Conservation (phyloP, 2,888 invertebrate species). For the Meghimatium bilineatum region DNA sequence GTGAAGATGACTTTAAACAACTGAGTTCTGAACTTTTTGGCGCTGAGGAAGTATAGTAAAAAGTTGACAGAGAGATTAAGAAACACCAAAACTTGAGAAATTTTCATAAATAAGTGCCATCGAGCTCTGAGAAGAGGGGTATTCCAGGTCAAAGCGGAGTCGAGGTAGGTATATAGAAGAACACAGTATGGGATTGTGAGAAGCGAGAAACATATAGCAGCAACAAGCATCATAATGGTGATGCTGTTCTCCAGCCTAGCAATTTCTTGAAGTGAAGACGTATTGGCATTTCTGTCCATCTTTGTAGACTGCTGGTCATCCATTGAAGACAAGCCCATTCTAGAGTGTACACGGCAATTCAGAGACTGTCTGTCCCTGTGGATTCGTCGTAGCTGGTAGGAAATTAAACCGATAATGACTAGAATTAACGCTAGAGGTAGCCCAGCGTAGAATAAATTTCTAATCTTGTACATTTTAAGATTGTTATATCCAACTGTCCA, state of each 20-base stretch:
- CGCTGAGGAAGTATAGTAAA: conserved; percentile 35
- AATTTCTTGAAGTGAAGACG: conserved; percentile 24
- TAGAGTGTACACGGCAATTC: conserved; percentile 11
- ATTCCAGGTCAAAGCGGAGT: conserved; percentile 5
- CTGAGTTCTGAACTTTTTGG: conserved; percentile 35
- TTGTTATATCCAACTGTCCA: conserved; percentile 30
- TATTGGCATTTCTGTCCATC: background rate
- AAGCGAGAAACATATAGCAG: conserved; percentile 28
- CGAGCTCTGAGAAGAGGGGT: conserved; percentile 23
- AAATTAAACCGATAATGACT: conserved; percentile 27
- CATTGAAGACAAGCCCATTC: background rate
- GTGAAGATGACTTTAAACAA: conserved; percentile 20
- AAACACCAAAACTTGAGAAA: conserved; percentile 17
- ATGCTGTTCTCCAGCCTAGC: conserved; percentile 42
- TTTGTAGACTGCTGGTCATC: conserved; percentile 4
- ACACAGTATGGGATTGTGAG: conserved; percentile 42
- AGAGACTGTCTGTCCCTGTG: conserved; percentile 27
- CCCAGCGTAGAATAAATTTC: conserved; percentile 36
- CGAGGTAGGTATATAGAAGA: conserved; percentile 8
- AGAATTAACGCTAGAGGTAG: conserved; percentile 33
- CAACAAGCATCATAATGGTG: conserved; percentile 40
- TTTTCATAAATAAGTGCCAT: conserved; percentile 5
- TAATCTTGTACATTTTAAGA: background rate
- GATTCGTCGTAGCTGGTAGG: conserved; percentile 20
- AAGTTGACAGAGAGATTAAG: conserved; percentile 34